Evolutionary conservation across 2,797 vertebrate genomes (phyloP).

Genomic region (Prunella strophiata): DNA sequence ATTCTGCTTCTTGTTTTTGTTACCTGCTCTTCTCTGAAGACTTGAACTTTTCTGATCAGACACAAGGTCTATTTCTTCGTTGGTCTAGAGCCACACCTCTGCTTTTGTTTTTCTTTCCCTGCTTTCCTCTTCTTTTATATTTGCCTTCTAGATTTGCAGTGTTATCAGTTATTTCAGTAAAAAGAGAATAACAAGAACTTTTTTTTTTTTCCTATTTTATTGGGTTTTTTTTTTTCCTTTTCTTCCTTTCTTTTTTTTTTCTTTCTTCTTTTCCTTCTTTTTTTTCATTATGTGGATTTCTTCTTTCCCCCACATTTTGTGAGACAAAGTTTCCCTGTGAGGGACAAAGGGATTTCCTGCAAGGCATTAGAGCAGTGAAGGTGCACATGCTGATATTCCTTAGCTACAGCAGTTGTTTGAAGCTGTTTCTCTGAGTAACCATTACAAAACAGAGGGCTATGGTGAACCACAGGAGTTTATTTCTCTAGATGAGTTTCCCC

Average conservation of each 20-base stretch:
- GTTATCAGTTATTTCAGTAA: not conserved
- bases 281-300: not conserved
- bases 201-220: not conserved
- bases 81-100: not conserved
- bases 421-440: not conserved
- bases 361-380: not conserved
- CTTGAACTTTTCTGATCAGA: not conserved
- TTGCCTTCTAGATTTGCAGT: not conserved
- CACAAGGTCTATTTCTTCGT: not conserved
- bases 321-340: not conserved
- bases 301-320: not conserved
- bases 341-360: not conserved
- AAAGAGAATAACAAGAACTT: not conserved
- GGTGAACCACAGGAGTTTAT: not conserved
- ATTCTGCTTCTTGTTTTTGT: not conserved
- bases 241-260: not conserved
- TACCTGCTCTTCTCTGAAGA: not conserved
- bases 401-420: not conserved
- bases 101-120: not conserved
- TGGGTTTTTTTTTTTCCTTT: not conserved
- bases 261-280: not conserved
- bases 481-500: not conserved
- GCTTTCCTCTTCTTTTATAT: not conserved
- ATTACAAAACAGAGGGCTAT: not conserved
- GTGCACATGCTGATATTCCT: not conserved